phyloP scores from a whole-genome alignment of 2,888 invertebrate species.

The Dromius quadrimaculatus region DNA sequence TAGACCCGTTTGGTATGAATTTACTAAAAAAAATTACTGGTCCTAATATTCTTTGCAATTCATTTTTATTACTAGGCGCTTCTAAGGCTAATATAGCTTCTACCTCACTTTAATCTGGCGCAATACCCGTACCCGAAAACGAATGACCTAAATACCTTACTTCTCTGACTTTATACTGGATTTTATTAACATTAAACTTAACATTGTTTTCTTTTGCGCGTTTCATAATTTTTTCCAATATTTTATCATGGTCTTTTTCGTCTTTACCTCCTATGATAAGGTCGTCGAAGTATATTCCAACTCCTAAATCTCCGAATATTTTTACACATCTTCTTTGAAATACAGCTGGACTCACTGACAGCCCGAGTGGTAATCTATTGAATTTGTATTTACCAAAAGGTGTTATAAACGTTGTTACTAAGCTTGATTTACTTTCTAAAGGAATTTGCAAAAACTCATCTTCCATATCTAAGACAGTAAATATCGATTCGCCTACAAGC shows the following conservation, averaged over 20 bases:
- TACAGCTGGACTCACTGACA: constrained; percentile 55
- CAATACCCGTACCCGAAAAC: constrained; percentile 13
- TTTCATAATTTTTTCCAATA: constrained; percentile 29
- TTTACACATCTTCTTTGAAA: constrained; percentile 55
- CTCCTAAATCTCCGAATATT: constrained; percentile 57
- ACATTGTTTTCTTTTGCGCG: constrained; percentile 31
- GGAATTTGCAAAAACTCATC: constrained; percentile 52
- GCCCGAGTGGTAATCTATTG: constrained; percentile 57
- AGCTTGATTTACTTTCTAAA: constrained; percentile 24
- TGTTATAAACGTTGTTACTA: constrained; percentile 49
- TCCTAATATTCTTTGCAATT: constrained; percentile 53
- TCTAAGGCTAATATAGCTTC: constrained; percentile 24
- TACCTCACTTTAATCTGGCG: constrained; percentile 23
- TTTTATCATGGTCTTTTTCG: constrained; percentile 52
- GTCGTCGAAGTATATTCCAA: constrained; percentile 58
- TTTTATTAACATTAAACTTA: constrained; percentile 47
- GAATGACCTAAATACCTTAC: constrained; percentile 55
- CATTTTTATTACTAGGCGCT: constrained; percentile 47
- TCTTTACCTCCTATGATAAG: constrained; percentile 53
- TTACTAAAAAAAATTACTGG: constrained; percentile 34
- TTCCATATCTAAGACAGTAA: constrained; percentile 53
- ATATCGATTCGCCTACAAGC: constrained; percentile 46
- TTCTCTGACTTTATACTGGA: constrained; percentile 33
- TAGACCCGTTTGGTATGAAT: not conserved
- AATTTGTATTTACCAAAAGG: constrained; percentile 56